Conservation (phyloP, 2,888 invertebrate genomes). For the Diplazon laetatorius region DNA sequence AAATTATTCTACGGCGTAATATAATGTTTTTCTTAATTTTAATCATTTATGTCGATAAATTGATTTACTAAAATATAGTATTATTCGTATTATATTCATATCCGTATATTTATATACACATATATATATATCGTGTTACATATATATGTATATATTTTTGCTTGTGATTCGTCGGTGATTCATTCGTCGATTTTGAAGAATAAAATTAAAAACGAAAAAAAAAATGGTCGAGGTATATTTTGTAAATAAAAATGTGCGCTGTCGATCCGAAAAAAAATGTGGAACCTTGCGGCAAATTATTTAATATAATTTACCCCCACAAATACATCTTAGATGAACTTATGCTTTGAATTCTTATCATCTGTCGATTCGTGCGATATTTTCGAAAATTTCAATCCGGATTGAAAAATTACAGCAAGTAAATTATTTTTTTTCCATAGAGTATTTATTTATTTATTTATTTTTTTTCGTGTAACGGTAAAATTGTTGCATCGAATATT, state of each 20-base stretch:
- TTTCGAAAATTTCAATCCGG: too few species aligned
- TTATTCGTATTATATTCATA: slow-evolving; percentile 69
- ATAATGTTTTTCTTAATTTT: slow-evolving; percentile 29
- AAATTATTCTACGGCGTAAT: slow-evolving; percentile 57
- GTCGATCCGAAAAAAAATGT: slow-evolving; percentile 20
- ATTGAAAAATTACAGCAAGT: not conserved
- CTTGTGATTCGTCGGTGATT: slow-evolving; percentile 67
- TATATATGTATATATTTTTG: slow-evolving; percentile 34
- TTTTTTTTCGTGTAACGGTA: too few species aligned
- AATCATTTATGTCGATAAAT: slow-evolving; percentile 70
- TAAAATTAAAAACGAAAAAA: slow-evolving; percentile 23
- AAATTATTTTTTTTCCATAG: not conserved
- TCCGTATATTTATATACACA: too few species aligned
- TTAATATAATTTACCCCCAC: too few species aligned
- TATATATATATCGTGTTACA: slow-evolving; percentile 28
- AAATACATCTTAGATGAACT: not conserved
- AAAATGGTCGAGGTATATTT: slow-evolving; percentile 3
- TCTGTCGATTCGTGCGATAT: not conserved
- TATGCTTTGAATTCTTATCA: not conserved
- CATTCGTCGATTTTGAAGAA: slow-evolving; percentile 19
- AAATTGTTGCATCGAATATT: too few species aligned
- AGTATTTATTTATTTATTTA: too few species aligned
- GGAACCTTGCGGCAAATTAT: slow-evolving; percentile 16
- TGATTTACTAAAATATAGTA: slow-evolving; percentile 76
- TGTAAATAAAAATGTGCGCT: slow-evolving; percentile 17